These are phyloP conservation scores for Lithophane socia DNA, from an alignment of 2,888 invertebrate genomes.

Conservation along the genomic window DNA sequence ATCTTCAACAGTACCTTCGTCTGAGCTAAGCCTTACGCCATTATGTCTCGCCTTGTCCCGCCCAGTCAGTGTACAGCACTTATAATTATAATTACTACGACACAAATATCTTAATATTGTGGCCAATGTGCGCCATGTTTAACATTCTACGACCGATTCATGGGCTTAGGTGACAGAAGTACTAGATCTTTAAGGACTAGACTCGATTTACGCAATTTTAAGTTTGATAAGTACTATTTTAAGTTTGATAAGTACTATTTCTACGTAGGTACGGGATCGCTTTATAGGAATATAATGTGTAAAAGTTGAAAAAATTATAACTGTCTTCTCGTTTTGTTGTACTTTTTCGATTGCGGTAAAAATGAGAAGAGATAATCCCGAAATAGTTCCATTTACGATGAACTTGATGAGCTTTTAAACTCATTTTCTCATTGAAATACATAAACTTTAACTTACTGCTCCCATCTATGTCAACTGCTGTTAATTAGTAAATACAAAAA, in stretches of 20 bases:
- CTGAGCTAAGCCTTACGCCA: not conserved
- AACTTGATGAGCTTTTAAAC: not conserved
- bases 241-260: not conserved
- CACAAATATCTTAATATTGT: conserved; percentile 44
- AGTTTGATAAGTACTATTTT: not conserved
- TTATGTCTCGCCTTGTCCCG: conserved; percentile 12
- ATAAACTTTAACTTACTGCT: not conserved
- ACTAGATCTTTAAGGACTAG: not conserved
- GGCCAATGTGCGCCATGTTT: not conserved
- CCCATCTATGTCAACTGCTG: not conserved
- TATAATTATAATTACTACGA: conserved; percentile 38
- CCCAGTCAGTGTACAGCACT: conserved; percentile 34
- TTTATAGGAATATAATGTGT: not conserved
- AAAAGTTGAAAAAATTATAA: not conserved
- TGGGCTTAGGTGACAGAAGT: not conserved
- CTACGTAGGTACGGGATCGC: not conserved
- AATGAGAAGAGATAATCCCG: not conserved
- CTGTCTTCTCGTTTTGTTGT: not conserved
- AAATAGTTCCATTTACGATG: not conserved
- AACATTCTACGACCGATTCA: conserved; percentile 8
- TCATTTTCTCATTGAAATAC: not conserved
- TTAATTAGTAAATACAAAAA: not conserved
- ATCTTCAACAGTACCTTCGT: not conserved
- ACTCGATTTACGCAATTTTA: not conserved
- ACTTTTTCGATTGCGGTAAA: not conserved